Evolutionary conservation across 1,140 invertebrate species (phyloP).

Genomic region (Leptestheria dahalacensis): DNA sequence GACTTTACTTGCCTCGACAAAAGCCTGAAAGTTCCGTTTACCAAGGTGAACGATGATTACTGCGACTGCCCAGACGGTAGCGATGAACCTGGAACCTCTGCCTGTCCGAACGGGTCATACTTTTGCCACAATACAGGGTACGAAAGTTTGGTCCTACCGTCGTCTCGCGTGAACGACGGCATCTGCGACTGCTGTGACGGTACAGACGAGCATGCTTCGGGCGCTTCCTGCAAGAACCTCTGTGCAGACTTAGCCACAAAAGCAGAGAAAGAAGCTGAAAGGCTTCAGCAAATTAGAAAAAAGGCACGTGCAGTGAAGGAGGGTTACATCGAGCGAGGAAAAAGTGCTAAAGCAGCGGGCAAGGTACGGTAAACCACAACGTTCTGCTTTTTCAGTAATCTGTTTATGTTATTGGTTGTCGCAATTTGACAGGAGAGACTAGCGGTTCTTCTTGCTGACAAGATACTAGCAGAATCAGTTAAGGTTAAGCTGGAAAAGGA

Average conservation of each 20-base stretch:
- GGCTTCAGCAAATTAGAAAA: conserved; percentile 44
- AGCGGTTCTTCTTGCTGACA: conserved; percentile 49
- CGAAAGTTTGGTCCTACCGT: conserved; percentile 59
- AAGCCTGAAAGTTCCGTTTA: conserved; percentile 60
- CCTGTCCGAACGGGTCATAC: conserved; percentile 72
- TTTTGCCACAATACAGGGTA: conserved; percentile 84
- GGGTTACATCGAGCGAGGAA: conserved; percentile 61
- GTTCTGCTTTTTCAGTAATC: too few species aligned
- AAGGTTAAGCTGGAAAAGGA: conserved; percentile 54
- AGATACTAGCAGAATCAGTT: conserved; percentile 48
- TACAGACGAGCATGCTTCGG: conserved; percentile 66
- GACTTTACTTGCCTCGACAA: conserved; percentile 85
- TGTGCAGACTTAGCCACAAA: conserved; percentile 65
- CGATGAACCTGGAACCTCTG: conserved; percentile 92
- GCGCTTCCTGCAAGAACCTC: conserved; percentile 50
- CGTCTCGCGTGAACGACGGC: conserved; percentile 86
- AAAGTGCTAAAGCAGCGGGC: conserved; percentile 32
- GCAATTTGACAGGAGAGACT: conserved; percentile 43
- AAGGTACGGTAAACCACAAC: too few species aligned
- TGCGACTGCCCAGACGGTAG: conserved; percentile 91
- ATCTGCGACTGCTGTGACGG: conserved; percentile 98
- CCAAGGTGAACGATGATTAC: conserved; percentile 90
- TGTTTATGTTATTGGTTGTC: too few species aligned
- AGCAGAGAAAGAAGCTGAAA: conserved; percentile 60
- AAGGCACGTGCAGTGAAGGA: conserved; percentile 58